A percentile compares a stretch with the other conserved stretches of the same genome.
Evolutionary conservation across 2,888 invertebrate genomes (phyloP).

Genomic region (Drosophila nr. perissopoda): DNA sequence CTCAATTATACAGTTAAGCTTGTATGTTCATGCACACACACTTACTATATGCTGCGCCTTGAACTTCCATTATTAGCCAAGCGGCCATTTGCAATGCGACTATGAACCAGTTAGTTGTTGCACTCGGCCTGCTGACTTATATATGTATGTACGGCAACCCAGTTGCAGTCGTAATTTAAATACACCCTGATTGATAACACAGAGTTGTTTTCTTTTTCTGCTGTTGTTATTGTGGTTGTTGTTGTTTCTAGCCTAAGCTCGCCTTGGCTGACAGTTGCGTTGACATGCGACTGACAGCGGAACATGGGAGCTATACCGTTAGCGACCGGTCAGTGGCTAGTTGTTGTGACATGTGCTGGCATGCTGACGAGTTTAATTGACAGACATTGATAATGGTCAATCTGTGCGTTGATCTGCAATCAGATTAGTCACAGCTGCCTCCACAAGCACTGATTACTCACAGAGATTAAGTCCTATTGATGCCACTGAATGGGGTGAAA

Average conservation of each 20-base stretch:
- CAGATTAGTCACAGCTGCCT: slow-evolving; percentile 44
- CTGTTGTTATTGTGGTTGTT: background rate
- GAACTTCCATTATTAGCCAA: slow-evolving; percentile 52
- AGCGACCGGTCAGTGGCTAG: slow-evolving; percentile 27
- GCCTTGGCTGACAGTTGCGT: slow-evolving; percentile 56
- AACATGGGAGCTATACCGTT: slow-evolving; percentile 56
- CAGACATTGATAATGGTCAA: slow-evolving; percentile 64
- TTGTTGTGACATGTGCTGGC: slow-evolving; percentile 60
- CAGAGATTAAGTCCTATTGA: slow-evolving; percentile 26
- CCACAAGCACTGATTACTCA: slow-evolving; percentile 9
- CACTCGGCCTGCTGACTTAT: slow-evolving; percentile 45
- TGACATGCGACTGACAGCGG: slow-evolving; percentile 59
- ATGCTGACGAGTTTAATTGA: slow-evolving; percentile 63
- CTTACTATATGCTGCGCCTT: slow-evolving; percentile 25
- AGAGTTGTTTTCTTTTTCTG: slow-evolving; percentile 8
- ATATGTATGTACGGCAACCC: slow-evolving; percentile 5
- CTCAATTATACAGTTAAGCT: slow-evolving; percentile 50
- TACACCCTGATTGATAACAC: slow-evolving; percentile 25
- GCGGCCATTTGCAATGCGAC: slow-evolving; percentile 26
- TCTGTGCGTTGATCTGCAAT: slow-evolving; percentile 14
- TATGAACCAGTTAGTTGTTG: slow-evolving; percentile 36
- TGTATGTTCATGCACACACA: slow-evolving; percentile 1
- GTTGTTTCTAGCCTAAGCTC: slow-evolving; percentile 29
- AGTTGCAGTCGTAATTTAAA: slow-evolving; percentile 41
- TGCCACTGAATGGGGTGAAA: slow-evolving; percentile 17